Conservation (phyloP, 2,888 invertebrate species). For the Anthoptus insignis region DNA sequence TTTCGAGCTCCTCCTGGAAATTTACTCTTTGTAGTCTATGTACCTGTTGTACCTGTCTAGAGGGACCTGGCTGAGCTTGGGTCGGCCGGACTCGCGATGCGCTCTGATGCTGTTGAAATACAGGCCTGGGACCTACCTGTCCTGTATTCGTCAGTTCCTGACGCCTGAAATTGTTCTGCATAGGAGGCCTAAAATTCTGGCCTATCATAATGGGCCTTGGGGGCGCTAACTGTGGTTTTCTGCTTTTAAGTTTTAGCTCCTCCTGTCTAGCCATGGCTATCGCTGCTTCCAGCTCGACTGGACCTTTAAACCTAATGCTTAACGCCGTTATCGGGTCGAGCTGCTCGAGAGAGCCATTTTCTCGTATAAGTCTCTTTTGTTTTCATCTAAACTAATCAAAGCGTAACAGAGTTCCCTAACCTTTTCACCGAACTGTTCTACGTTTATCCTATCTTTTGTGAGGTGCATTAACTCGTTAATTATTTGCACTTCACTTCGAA, state of each 20-base stretch:
- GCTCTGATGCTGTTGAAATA: no score
- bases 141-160: no score
- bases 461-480: slow-evolving; percentile 43
- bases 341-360: slow-evolving; percentile 50
- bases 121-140: no score
- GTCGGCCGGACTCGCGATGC: no score
- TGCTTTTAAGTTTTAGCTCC: slow-evolving; percentile 40
- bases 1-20: no score
- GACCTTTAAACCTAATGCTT: slow-evolving; percentile 40
- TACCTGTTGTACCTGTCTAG: no score
- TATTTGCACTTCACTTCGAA: slow-evolving; percentile 43
- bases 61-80: no score
- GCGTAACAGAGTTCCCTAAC: background rate
- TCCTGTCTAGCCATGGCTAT: slow-evolving; percentile 49
- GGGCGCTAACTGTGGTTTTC: no score
- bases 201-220: no score
- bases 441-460: background rate
- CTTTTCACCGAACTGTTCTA: background rate
- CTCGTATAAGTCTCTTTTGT: slow-evolving; percentile 40
- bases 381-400: slow-evolving; percentile 17
- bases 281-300: slow-evolving; percentile 45
- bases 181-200: no score
- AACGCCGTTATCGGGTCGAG: slow-evolving; percentile 48
- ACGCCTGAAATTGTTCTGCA: no score
- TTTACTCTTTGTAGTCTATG: no score